Evolutionary conservation across 2,888 invertebrate species (phyloP), one percentile per base, ranked within the genome.

Genomic region (Athrips mouffetella): DNA sequence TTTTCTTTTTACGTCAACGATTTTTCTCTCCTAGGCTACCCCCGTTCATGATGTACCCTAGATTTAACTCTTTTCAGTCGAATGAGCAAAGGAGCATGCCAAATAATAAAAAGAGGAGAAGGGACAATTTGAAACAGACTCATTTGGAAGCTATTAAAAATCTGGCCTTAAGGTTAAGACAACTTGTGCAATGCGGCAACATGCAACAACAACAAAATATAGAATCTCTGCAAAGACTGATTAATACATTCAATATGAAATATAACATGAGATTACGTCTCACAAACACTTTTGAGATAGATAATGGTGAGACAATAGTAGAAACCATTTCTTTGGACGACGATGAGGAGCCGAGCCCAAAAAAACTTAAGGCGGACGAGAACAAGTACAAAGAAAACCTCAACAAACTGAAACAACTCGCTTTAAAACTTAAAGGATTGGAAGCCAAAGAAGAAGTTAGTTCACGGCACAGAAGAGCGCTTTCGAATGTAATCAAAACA

Each of bases 271-370:
- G 57, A 41, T 47, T 84, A 41, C 59, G 66, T 35, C 54, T 87
- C 10, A 73, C 68, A 11, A 54, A 59, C 5, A 37, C 62, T 25
- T 74, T 76, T 27, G 70, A 74, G 25, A 48, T 87, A 10, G 27
- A 73, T 10, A 60, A 65, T 44, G 71, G 74, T 47, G 73, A 73
- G 40, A 61, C 56, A 23, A 63, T 77, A 37, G 54, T 79, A n/a
- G 84, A 83, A 52, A 81, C 81, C 0, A 81, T 87, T 25, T 73
- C 76, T 33, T 49, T 86, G 10, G 80, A 82, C 11, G 78, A 76
- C 44, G 82, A 79, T 25, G 78, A 75, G 10, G 73, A 70, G 48
- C 51, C 65, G 11, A 56, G 40, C 45, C 58, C 49, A 16, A 86
- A 81, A 63, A 78, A 59, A 47, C 59, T 56, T 5, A 70, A 61